Percentiles rank a stretch among this genome's conserved stretches.
phyloP scores from a whole-genome alignment of 1,140 invertebrate genomes.

The Brachionus plicatilis region DNA sequence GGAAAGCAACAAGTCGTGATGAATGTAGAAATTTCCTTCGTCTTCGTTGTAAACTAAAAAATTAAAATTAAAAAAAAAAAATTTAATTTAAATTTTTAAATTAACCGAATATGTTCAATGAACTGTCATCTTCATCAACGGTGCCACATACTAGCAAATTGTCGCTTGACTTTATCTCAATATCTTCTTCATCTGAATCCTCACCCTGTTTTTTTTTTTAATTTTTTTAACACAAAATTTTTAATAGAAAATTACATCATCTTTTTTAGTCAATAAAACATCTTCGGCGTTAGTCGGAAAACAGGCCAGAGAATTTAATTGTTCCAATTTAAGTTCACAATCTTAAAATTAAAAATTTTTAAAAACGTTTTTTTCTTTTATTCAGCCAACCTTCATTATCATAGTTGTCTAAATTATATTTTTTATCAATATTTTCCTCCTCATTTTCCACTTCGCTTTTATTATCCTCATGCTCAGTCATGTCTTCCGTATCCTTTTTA shows the following conservation, averaged over 20 bases:
- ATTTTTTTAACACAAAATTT: neutral
- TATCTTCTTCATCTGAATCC: slow-evolving; percentile 34
- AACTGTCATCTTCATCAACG: slow-evolving; percentile 22
- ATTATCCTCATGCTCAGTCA: neutral
- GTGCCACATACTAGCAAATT: slow-evolving; percentile 23
- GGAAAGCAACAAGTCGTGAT: slow-evolving; percentile 36
- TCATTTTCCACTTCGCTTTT: neutral
- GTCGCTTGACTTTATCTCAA: slow-evolving; percentile 7
- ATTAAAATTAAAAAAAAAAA: neutral
- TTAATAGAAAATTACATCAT: slow-evolving; percentile 13
- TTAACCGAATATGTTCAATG: slow-evolving; percentile 26
- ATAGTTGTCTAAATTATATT: slow-evolving; percentile 35
- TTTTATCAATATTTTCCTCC: slow-evolving; percentile 19
- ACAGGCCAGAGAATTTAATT: neutral
- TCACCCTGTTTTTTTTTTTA: neutral
- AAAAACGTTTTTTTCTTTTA: neutral
- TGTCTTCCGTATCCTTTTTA: neutral
- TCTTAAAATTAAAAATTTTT: neutral
- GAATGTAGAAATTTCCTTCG: slow-evolving; percentile 35
- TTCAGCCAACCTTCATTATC: neutral
- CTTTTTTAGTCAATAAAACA: neutral
- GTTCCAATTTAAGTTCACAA: slow-evolving; percentile 3
- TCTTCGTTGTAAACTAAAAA: slow-evolving; percentile 25
- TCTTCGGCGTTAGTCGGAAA: neutral
- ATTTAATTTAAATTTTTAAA: neutral